These are phyloP conservation scores for Dascyllus trimaculatus DNA, from an alignment of 2,113 vertebrate species.

Conservation along the genomic window DNA sequence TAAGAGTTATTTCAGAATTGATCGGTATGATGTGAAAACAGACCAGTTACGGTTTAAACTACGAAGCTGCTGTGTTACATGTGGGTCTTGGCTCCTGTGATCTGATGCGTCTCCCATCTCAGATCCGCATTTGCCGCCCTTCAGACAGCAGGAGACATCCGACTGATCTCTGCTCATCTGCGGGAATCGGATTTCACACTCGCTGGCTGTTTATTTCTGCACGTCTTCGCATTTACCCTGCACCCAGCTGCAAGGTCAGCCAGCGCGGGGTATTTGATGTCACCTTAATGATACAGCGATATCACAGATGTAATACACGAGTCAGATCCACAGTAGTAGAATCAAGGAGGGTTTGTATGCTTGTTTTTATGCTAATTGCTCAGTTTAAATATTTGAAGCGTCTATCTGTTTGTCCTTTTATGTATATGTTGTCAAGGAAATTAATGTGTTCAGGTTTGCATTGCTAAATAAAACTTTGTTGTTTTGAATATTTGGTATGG, in stretches of 20 bases:
- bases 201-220: conserved; percentile 22
- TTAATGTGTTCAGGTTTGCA: background rate
- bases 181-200: conserved; percentile 57
- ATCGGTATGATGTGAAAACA: too few relatives aligned
- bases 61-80: conserved; percentile 9
- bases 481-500: background rate
- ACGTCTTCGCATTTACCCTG: conserved; percentile 11
- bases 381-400: too few relatives aligned
- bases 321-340: background rate
- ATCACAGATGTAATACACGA: background rate
- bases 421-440: conserved; percentile 18
- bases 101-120: background rate
- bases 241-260: conserved; percentile 7
- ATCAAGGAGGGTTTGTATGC: background rate
- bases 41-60: background rate
- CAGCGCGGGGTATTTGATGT: background rate
- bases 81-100: background rate
- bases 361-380: too few relatives aligned
- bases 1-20: too few relatives aligned
- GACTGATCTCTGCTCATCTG: conserved; percentile 41
- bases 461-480: conserved; percentile 50
- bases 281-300: background rate
- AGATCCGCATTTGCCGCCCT: conserved; percentile 10
- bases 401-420: background rate
- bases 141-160: conserved; percentile 24